Percentiles rank a stretch among this genome's conserved stretches.
These are phyloP conservation scores for Callinectes sapidus DNA, from an alignment of 2,888 invertebrate species.

Conservation along the genomic window DNA sequence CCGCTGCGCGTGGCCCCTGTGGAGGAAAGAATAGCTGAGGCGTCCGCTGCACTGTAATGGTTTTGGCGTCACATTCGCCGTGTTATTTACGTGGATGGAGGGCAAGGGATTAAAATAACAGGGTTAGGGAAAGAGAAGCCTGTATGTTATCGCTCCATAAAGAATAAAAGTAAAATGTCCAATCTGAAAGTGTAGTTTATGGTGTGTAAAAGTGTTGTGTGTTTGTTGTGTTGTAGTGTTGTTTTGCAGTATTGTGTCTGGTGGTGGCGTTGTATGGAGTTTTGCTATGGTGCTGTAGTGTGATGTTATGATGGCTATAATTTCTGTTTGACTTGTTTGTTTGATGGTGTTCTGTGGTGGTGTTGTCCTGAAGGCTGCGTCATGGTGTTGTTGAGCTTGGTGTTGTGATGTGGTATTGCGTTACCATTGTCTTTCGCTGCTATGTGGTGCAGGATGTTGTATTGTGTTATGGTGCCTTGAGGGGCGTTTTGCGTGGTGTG, in stretches of 20 bases:
- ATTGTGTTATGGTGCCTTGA: not conserved
- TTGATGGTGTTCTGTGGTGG: not conserved
- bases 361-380: not conserved
- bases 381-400: not conserved
- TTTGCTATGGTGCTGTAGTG: not conserved
- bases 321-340: not conserved
- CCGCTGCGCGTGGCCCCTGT: slow-evolving; percentile 37
- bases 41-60: not conserved
- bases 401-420: not conserved
- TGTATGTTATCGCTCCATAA: not conserved
- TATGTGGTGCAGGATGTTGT: not conserved
- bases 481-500: not conserved
- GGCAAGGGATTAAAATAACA: not conserved
- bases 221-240: not conserved
- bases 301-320: not conserved
- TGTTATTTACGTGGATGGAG: not conserved
- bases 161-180: slow-evolving; percentile 1
- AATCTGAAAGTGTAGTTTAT: not conserved
- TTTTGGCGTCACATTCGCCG: not conserved
- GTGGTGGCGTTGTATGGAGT: not conserved
- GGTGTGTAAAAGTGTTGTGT: not conserved
- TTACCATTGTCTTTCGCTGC: not conserved
- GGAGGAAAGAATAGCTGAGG: not conserved
- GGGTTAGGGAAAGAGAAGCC: not conserved
- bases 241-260: not conserved